Base-by-base conservation (phyloP, 2,888 invertebrate genomes). In the Liopterus haemorrhoidalis region DNA sequence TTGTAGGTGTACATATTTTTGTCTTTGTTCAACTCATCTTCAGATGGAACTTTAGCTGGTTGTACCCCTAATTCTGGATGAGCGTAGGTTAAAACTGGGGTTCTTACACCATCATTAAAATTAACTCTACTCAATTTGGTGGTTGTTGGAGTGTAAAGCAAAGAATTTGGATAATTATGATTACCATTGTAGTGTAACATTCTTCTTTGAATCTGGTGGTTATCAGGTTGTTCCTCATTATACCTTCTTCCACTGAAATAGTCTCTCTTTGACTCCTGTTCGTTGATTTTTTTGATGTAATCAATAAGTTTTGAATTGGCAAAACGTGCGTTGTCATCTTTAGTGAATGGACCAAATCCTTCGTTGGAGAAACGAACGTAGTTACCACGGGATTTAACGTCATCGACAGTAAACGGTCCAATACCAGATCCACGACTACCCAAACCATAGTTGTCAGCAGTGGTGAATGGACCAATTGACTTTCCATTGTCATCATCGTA, bases 31-130 rank as follows among this genome's bases (percentile, higher is more conserved):
- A 70, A 69, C 18, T 62, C 60, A 11, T 65, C 59, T 48, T 66
- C 67, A n/a, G 69, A 61, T 2, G 70, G 71, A 2, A 72, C 72
- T 64, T 81, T 81, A 1, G 84, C 85, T 0, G 85, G 81, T 61
- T 86, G 85, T 0, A 84, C 79, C 9, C 85, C 86, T 4, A 85
- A 65, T 56, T 86, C 86, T 0, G 86, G 86, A 61, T 86, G 85
- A 1, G 85, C 85, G 58, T 86, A 86, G 57, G 85, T 85, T 1
- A 85, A 69, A 2, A 86, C 83, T 0, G 86, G 85, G 16, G 82
- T 79, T 27, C 85, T 70, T 0, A 81, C 80, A 20, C 82, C 81
- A 54, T 84, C 81, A 49, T 80, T 82, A 49, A 84, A 77, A 5
- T 75, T 74, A 1, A 77, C 69, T 0, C 73, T 70, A 4, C 76